A percentile compares a stretch with the other conserved stretches of the same genome.
These are phyloP conservation scores for Canis aureus DNA, from an alignment of 2,113 vertebrate species.

Conservation along the genomic window DNA sequence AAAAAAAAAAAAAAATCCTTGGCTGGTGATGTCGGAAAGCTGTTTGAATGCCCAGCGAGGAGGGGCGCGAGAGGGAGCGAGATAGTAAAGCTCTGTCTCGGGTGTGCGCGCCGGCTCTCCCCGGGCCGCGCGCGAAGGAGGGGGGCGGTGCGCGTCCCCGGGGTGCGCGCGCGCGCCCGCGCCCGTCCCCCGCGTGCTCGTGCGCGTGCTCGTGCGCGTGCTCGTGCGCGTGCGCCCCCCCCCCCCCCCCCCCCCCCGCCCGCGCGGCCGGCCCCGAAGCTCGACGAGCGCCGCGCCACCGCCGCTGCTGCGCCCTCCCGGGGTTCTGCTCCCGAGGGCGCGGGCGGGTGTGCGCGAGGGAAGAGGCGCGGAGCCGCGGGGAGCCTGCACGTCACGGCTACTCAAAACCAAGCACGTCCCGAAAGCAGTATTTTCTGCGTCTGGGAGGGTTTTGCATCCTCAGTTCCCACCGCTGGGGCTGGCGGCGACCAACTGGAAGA, in stretches of 20 bases:
- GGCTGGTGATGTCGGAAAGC: slow-evolving; percentile 91
- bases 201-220: not conserved
- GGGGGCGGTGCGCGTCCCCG: not conserved
- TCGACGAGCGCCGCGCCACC: not conserved
- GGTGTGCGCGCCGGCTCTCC: slow-evolving; percentile 71
- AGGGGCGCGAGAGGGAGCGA: slow-evolving; percentile 84
- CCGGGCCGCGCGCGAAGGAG: not conserved
- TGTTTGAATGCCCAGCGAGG: slow-evolving; percentile 89
- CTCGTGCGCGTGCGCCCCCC: not conserved
- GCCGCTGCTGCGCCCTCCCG: not conserved
- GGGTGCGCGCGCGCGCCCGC: not conserved
- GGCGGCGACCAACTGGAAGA: slow-evolving; percentile 65
- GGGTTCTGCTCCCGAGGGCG: not conserved
- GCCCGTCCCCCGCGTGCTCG: not conserved
- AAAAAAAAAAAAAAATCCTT: slow-evolving; percentile 76
- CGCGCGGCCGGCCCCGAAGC: not conserved
- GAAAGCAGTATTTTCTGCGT: slow-evolving; percentile 51
- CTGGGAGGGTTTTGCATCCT: slow-evolving; percentile 66
- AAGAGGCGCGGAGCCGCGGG: not conserved
- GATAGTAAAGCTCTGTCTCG: slow-evolving; percentile 80
- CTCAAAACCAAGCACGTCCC: slow-evolving; percentile 77
- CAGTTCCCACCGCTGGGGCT: slow-evolving; percentile 72
- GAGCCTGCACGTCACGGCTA: slow-evolving; percentile 59
- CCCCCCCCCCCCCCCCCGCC: not conserved
- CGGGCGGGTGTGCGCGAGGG: not conserved